Conservation (phyloP, 92 coral and sea anemone species). For the Palythoa grandis region DNA sequence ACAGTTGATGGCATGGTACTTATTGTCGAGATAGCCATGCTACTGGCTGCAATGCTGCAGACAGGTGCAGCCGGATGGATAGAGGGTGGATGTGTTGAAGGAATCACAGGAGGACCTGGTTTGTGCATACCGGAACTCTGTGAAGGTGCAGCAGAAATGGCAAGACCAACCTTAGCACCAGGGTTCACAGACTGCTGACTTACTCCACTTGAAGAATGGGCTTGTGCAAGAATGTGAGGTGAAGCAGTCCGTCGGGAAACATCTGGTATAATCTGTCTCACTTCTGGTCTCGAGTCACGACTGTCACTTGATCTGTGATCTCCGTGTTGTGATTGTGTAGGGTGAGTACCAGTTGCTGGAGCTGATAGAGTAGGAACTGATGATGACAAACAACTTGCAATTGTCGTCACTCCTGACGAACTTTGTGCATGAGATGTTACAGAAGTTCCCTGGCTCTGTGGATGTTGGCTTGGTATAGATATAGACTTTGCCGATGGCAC, state of each 20-base stretch:
- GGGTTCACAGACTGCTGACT: conserved; percentile 25
- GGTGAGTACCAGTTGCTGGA: conserved; percentile 18
- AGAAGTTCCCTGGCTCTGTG: conserved; percentile 30
- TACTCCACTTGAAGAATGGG: not conserved
- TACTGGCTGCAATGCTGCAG: conserved; percentile 43
- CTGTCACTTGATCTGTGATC: conserved; percentile 21
- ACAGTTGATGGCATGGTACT: conserved; percentile 31
- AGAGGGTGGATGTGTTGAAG: conserved; percentile 12
- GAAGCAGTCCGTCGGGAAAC: conserved; percentile 33
- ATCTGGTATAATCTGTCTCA: conserved; percentile 23
- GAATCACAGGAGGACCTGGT: conserved; percentile 13
- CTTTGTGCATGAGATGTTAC: conserved; percentile 21
- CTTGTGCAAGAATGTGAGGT: conserved; percentile 27
- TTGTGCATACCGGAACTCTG: conserved; percentile 42
- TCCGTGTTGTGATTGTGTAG: conserved; percentile 21
- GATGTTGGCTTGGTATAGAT: conserved; percentile 27
- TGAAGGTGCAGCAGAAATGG: conserved; percentile 15
- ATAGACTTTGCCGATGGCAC: conserved; percentile 7
- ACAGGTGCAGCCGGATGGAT: conserved; percentile 42
- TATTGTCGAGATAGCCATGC: conserved; percentile 52
- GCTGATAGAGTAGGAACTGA: conserved; percentile 7
- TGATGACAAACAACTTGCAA: not conserved
- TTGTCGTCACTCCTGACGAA: not conserved
- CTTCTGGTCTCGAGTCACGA: conserved; percentile 37
- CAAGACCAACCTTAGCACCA: conserved; percentile 19